phyloP scores from a whole-genome alignment of 2,888 invertebrate genomes.

The Heteromyza rotundicornis region DNA sequence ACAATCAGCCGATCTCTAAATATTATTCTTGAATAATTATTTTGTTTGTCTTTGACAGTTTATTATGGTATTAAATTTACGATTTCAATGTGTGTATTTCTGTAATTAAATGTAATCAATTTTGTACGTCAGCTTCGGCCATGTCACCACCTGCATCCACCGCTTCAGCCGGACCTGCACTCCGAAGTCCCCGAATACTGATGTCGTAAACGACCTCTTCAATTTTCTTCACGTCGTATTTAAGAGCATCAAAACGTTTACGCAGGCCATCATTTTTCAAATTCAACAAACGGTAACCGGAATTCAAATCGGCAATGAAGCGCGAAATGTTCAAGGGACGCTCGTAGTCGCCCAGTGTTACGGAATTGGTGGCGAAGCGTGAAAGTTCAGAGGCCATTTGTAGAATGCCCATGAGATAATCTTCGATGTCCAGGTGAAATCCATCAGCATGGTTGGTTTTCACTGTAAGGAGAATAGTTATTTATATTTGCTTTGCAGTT shows the following conservation, averaged over 20 bases:
- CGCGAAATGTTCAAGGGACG: slow-evolving; percentile 82
- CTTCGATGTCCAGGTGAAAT: slow-evolving; percentile 90
- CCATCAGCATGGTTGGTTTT: slow-evolving; percentile 71
- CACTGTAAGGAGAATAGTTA: slow-evolving; percentile 70
- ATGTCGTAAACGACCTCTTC: slow-evolving; percentile 89
- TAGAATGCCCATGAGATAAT: slow-evolving; percentile 84
- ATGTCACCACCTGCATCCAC: no score
- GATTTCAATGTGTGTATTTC: no score
- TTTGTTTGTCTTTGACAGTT: no score
- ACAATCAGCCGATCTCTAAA: no score
- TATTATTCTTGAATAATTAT: no score
- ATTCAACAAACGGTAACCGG: slow-evolving; percentile 87
- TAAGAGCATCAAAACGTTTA: slow-evolving; percentile 84
- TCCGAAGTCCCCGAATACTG: slow-evolving; percentile 76
- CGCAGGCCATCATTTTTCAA: slow-evolving; percentile 88
- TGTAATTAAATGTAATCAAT: no score
- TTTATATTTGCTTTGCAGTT: no score
- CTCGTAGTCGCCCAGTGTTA: slow-evolving; percentile 82
- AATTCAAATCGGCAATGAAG: slow-evolving; percentile 86
- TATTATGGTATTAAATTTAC: no score
- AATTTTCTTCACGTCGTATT: slow-evolving; percentile 93
- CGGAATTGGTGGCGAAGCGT: slow-evolving; percentile 82
- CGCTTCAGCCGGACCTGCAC: slow-evolving; percentile 11
- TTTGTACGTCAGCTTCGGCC: no score
- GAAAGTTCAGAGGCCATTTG: slow-evolving; percentile 84